Evolutionary conservation across 2,888 invertebrate genomes (phyloP), one percentile per base, ranked within the genome.

Genomic region (Cataglyphis livida): DNA sequence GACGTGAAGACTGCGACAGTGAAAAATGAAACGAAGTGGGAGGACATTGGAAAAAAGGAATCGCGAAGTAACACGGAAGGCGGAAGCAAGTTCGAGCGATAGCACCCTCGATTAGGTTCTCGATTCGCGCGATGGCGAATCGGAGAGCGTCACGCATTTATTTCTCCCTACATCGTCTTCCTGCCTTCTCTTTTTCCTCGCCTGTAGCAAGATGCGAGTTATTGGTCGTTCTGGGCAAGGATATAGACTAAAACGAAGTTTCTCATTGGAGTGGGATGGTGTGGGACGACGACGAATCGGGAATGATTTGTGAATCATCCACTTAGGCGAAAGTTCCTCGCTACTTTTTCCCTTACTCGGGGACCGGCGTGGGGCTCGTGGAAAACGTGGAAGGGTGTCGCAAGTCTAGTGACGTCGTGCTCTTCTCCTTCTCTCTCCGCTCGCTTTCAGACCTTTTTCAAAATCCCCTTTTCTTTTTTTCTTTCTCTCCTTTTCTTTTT

Each of bases 261-360:
- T 88, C 88, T 83, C 84, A 84, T 84, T 62, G 83, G 21, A 15
- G 83, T 12, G 68, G 83, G 85, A n/a, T n/a, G 74, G 64, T 57
- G 71, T 38, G 79, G 51, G 7, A 38, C 41, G 25, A 38, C 41
- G 25, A 74, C 76, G 82, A 89, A 88, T 88, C 84, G 88, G 91
- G 91, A 91, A 92, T 93, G 93, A 93, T 93, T 93, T 91, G 93
- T 93, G 93, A 93, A 93, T 94, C 93, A 93, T 92, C 92, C 93
- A 93, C 93, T 93, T 93, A 93, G 92, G 91, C 92, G 90, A 92
- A 92, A 93, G 91, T 93, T 93, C 86, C 90, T 89, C 91, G 85
- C 87, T 86, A 89, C 87, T 86, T 85, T 78, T 25, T 28, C 83
- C 86, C 85, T 84, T 87, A 73, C 85, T 82, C 62, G 79, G 28